phyloP scores from a whole-genome alignment of 2,113 vertebrate species.

The Dissostichus mawsoni region DNA sequence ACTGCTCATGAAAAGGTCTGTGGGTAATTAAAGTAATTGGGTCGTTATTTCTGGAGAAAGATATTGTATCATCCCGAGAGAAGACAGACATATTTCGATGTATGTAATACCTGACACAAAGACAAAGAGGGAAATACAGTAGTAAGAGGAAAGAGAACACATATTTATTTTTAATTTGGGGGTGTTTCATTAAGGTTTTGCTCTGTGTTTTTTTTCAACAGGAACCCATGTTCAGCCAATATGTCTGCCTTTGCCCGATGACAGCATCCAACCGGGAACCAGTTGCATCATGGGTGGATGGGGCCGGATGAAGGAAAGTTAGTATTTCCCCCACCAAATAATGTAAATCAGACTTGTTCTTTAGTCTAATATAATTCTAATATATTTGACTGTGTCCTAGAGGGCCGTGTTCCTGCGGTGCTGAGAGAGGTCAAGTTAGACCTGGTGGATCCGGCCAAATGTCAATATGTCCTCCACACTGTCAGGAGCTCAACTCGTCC shows the following conservation, averaged over 20 bases:
- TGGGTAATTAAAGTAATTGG: too few relatives aligned
- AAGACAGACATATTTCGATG: too few relatives aligned
- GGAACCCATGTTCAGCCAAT: conserved; percentile 84
- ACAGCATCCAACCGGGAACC: conserved; percentile 81
- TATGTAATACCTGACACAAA: too few relatives aligned
- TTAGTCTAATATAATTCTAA: background rate
- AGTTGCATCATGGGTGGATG: conserved; percentile 88
- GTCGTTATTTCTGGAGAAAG: too few relatives aligned
- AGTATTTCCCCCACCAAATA: conserved; percentile 19
- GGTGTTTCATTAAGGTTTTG: background rate
- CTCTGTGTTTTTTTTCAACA: conserved; percentile 50
- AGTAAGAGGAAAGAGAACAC: too few relatives aligned
- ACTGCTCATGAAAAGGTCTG: too few relatives aligned
- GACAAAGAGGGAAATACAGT: too few relatives aligned
- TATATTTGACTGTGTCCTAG: conserved; percentile 61
- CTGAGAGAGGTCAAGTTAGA: conserved; percentile 87
- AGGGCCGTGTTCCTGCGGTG: conserved; percentile 80
- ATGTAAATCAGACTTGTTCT: background rate
- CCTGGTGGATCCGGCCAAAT: conserved; percentile 83
- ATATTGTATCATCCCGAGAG: too few relatives aligned
- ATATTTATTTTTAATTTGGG: too few relatives aligned
- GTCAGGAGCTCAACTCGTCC: conserved; percentile 66
- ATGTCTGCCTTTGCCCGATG: conserved; percentile 87
- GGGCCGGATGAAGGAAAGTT: conserved; percentile 88
- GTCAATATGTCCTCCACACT: conserved; percentile 81